Evolutionary conservation across 2,888 invertebrate genomes (phyloP).

Genomic region (Oxyscelio sp.): DNA sequence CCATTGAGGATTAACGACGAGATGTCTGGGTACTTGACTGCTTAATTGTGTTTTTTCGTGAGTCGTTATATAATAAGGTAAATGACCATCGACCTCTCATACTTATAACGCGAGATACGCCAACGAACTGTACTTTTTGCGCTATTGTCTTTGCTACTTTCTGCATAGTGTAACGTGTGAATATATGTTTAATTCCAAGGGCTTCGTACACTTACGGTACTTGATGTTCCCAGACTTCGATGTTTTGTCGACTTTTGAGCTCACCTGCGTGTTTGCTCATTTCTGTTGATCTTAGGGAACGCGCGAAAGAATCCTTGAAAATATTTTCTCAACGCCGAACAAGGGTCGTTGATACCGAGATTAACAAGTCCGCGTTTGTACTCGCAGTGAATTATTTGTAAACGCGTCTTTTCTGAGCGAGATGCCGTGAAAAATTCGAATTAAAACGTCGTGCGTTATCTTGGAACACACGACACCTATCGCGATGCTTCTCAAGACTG

Average conservation of each 20-base stretch:
- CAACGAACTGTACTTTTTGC: slow-evolving; percentile 78
- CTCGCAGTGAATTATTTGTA: slow-evolving; percentile 31
- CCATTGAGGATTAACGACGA: slow-evolving; percentile 57
- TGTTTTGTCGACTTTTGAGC: slow-evolving; percentile 76
- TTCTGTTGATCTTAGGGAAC: slow-evolving; percentile 74
- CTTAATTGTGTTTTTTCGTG: slow-evolving; percentile 69
- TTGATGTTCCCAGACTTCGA: slow-evolving; percentile 77
- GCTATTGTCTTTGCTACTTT: slow-evolving; percentile 77
- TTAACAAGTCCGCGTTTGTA: slow-evolving; percentile 60
- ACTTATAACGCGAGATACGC: slow-evolving; percentile 66
- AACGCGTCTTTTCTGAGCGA: slow-evolving; percentile 30
- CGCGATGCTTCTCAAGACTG: slow-evolving; percentile 13
- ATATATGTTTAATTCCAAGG: slow-evolving; percentile 79
- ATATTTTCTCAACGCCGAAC: slow-evolving; percentile 72
- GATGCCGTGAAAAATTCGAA: slow-evolving; percentile 18
- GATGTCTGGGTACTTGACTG: slow-evolving; percentile 49
- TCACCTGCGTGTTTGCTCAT: slow-evolving; percentile 73
- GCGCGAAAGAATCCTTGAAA: slow-evolving; percentile 75
- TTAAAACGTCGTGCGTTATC: slow-evolving; percentile 25
- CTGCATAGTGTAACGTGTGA: slow-evolving; percentile 77
- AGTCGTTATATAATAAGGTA: slow-evolving; percentile 70
- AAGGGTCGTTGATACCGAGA: slow-evolving; percentile 73
- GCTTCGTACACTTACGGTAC: slow-evolving; percentile 76
- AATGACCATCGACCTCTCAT: slow-evolving; percentile 75
- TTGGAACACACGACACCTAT: background rate